Evolutionary conservation across 2,797 vertebrate species (phyloP), one percentile per base, ranked within the genome.

Genomic region (Girardinus metallicus): DNA sequence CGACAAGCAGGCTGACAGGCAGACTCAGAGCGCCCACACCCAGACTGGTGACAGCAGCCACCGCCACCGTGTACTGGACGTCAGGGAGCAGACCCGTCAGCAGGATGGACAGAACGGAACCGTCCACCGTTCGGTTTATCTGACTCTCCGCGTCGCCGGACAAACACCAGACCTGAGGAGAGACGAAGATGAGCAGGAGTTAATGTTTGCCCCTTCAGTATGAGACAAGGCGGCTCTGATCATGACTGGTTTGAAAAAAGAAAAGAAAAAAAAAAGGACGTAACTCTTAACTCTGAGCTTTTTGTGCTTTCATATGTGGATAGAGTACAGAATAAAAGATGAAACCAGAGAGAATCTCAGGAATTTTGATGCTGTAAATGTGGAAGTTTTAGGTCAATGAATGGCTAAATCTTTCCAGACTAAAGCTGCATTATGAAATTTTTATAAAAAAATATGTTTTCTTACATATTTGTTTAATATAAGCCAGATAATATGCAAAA

Each of bases 161-260:
- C 90, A 98, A 80, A 90, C 98, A 99, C 98, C 97, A 99, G 73
- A 99, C 95, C 98, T 99, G 89, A 81, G 5, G 23, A 72, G 15
- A 0, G 4, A 75, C 39, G 79, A 1, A 51, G 81, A 62, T 80
- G 23, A 81, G 0, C 4, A 34, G 78, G 5, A 34, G 47, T 81
- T 79, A 76, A 76, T 8, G 60, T 73, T 43, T 66, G 43, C 36
- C n/a, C 34, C 11, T 18, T 73, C 41, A 18, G 46, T 1, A 46
- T 0, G 49, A 85, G 57, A 78, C 15, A 8, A 34, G 10, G 41
- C 2, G 12, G n/a, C 66, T 75, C 21, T 74, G 31, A 29, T 79
- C 75, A 66, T 46, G 15, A 76, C 55, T 8, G 39, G 34, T 39
- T 46, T 12, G 2, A 36, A 79, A 23, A 51, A 47, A 51, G 6